Conservation (phyloP, 2,113 vertebrate genomes). For the Scalopus aquaticus region DNA sequence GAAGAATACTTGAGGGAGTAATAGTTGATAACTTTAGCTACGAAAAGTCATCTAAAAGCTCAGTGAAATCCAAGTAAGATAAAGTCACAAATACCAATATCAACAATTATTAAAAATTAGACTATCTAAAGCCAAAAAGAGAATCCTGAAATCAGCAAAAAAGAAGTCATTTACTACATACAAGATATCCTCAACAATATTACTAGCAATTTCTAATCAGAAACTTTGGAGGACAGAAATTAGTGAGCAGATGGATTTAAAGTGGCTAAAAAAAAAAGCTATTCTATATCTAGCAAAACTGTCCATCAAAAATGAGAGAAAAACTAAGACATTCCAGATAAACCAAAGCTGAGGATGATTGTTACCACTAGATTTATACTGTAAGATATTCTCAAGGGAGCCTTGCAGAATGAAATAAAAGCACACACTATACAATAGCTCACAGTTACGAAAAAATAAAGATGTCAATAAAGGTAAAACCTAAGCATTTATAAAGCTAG, state of each 20-base stretch:
- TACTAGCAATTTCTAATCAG: neutral
- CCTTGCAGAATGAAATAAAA: neutral
- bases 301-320: neutral
- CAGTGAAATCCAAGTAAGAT: neutral
- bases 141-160: neutral
- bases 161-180: neutral
- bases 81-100: neutral
- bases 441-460: neutral
- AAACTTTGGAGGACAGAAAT: neutral
- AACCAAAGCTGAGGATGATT: neutral
- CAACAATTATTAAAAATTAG: neutral
- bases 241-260: neutral
- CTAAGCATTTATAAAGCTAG: neutral
- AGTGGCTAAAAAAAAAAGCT: neutral
- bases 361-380: neutral
- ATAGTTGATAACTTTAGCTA: neutral
- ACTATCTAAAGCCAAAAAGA: neutral
- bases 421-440: neutral
- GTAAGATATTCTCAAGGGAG: neutral
- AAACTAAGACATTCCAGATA: neutral
- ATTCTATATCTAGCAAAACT: neutral
- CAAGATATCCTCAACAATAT: neutral
- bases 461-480: neutral
- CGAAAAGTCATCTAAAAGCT: neutral
- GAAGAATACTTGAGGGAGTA: neutral